Percentiles rank a stretch among this genome's conserved stretches.
Evolutionary conservation across 2,113 vertebrate genomes (phyloP).

Genomic region (Crotophaga sulcirostris): DNA sequence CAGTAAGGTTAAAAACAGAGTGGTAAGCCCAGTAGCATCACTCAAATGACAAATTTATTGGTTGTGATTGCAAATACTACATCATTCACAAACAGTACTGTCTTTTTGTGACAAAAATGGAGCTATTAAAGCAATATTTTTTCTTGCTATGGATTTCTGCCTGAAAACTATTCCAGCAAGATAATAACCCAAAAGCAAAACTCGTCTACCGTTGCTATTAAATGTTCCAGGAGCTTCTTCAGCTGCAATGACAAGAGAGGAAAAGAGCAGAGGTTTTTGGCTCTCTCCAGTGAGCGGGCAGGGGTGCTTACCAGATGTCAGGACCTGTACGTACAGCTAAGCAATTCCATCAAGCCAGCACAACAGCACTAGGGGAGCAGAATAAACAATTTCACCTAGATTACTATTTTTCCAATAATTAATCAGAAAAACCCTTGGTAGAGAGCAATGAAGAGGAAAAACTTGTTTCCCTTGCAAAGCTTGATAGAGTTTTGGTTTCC

Average conservation of each 20-base stretch:
- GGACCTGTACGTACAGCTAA: background rate
- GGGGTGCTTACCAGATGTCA: background rate
- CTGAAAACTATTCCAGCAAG: background rate
- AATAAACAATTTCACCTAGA: background rate
- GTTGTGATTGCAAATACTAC: background rate
- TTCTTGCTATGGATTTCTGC: background rate
- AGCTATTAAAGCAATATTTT: background rate
- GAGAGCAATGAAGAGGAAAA: background rate
- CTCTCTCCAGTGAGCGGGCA: rapidly evolving
- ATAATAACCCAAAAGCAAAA: conserved; percentile 15
- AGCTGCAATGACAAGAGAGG: background rate
- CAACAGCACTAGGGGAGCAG: background rate
- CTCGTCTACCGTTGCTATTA: background rate
- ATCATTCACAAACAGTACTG: background rate
- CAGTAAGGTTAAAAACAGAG: background rate
- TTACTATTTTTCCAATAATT: background rate
- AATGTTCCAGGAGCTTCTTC: background rate
- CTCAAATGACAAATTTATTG: background rate
- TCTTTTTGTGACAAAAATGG: background rate
- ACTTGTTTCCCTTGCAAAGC: background rate
- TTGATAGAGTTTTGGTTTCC: background rate
- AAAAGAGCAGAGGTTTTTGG: background rate
- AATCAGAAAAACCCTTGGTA: background rate
- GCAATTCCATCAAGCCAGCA: background rate
- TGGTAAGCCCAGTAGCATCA: background rate